These are phyloP conservation scores for Himalopsyche tibetana DNA, from an alignment of 2,888 invertebrate species.

Conservation along the genomic window DNA sequence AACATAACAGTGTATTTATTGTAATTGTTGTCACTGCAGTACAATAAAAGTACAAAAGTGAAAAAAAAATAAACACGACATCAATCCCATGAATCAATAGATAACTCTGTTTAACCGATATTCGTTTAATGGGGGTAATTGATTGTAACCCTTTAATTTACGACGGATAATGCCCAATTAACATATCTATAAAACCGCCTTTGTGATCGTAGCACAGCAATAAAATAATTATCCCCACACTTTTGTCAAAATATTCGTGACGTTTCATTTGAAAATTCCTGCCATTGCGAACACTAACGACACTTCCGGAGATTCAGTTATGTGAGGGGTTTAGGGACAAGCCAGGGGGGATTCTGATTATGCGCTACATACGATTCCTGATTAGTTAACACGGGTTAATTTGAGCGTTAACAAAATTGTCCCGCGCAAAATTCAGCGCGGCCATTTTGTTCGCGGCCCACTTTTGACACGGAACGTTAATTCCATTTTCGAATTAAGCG, in stretches of 20 bases:
- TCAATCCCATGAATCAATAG: no score
- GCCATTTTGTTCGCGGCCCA: constrained; percentile 38
- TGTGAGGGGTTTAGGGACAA: constrained; percentile 24
- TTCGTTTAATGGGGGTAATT: no score
- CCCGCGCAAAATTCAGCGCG: constrained; percentile 12
- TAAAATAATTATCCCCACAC: not conserved
- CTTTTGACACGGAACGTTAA: constrained; percentile 42
- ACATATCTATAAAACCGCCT: no score
- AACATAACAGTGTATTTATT: no score
- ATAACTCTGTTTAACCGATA: no score
- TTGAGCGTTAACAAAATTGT: constrained; percentile 44
- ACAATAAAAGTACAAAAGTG: no score
- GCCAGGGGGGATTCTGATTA: constrained; percentile 23
- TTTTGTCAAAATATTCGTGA: not conserved
- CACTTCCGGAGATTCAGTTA: constrained; percentile 34
- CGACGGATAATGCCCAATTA: no score
- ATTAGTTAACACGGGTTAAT: constrained; percentile 41
- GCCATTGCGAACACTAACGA: constrained; percentile 10
- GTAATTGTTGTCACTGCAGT: no score
- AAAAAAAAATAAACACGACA: no score
- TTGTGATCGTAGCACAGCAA: no score
- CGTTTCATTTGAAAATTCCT: constrained; percentile 24
- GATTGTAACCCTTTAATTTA: no score
- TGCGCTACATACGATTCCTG: constrained; percentile 41
- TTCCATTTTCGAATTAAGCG: constrained; percentile 40